Percentiles rank a stretch among this genome's conserved stretches.
Conservation (phyloP, 1,140 invertebrate genomes). For the Neodiprion fabricii region DNA sequence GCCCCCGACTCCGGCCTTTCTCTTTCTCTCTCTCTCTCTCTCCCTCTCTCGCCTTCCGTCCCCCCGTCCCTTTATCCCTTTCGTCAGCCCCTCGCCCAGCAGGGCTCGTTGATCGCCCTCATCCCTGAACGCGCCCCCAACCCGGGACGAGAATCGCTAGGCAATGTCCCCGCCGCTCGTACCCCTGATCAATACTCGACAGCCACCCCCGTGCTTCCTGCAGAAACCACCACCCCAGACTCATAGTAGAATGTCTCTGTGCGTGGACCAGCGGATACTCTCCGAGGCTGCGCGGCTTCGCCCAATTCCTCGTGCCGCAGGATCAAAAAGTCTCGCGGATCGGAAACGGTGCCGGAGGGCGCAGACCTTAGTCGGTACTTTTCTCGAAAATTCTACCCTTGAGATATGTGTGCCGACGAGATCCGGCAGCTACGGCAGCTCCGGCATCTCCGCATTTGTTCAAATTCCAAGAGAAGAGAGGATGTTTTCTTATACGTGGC, state of each 20-base stretch:
- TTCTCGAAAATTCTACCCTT: too few species aligned
- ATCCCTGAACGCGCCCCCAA: background rate
- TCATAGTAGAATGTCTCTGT: background rate
- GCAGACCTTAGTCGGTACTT: too few species aligned
- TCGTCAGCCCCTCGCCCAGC: slow-evolving; percentile 14
- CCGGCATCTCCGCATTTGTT: too few species aligned
- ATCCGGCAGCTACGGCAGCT: too few species aligned
- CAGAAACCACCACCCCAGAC: background rate
- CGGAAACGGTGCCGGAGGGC: too few species aligned
- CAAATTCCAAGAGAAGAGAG: too few species aligned
- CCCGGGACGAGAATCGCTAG: too few species aligned
- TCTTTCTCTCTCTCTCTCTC: slow-evolving; percentile 9
- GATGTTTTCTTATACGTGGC: too few species aligned
- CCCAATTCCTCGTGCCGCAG: too few species aligned
- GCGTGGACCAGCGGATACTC: background rate
- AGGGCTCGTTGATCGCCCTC: slow-evolving; percentile 18
- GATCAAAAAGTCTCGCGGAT: too few species aligned
- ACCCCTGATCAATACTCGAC: slow-evolving; percentile 9
- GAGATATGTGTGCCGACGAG: too few species aligned
- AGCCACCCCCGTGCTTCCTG: slow-evolving; percentile 18
- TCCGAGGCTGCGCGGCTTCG: too few species aligned
- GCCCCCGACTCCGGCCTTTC: slow-evolving; percentile 5
- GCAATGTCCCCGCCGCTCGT: slow-evolving; percentile 3
- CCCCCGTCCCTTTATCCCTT: background rate
- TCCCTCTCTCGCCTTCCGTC: background rate